phyloP scores from a whole-genome alignment of 2,888 invertebrate genomes.

The Exephanes ischioxanthus region DNA sequence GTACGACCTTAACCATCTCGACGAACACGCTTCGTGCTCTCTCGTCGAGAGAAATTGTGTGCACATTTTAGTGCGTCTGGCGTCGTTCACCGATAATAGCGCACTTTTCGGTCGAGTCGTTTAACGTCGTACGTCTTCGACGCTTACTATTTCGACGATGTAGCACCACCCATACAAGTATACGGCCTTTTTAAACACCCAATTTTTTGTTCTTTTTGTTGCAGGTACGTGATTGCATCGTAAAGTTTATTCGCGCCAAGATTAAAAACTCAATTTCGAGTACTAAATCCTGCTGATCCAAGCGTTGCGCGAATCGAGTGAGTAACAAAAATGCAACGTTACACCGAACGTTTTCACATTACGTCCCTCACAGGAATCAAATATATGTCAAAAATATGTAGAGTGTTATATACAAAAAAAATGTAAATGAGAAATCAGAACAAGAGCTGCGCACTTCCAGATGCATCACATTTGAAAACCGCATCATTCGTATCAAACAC shows the following conservation, averaged over 20 bases:
- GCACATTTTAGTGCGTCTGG: slow-evolving; percentile 52
- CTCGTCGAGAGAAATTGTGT: slow-evolving; percentile 30
- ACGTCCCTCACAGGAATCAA: neutral
- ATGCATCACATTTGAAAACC: no score
- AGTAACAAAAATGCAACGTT: slow-evolving; percentile 47
- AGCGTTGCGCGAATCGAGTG: slow-evolving; percentile 54
- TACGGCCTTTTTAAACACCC: slow-evolving; percentile 33
- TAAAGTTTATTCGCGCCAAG: slow-evolving; percentile 69
- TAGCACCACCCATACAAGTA: slow-evolving; percentile 13
- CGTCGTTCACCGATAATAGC: slow-evolving; percentile 45
- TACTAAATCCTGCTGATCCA: neutral
- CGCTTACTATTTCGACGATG: slow-evolving; percentile 3
- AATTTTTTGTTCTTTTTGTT: slow-evolving; percentile 63
- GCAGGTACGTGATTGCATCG: slow-evolving; percentile 76
- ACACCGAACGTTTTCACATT: neutral
- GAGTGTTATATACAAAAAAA: neutral
- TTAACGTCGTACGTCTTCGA: slow-evolving; percentile 11
- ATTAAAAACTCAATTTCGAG: slow-evolving; percentile 24
- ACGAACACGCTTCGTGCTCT: slow-evolving; percentile 26
- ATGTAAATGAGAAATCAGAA: neutral
- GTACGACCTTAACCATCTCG: slow-evolving; percentile 18
- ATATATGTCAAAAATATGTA: neutral
- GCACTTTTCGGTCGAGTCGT: slow-evolving; percentile 20
- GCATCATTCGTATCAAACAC: no score
- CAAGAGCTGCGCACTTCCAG: no score